Evolutionary conservation across 2,797 vertebrate species (phyloP).

Genomic region (Adrianichthys oophorus): DNA sequence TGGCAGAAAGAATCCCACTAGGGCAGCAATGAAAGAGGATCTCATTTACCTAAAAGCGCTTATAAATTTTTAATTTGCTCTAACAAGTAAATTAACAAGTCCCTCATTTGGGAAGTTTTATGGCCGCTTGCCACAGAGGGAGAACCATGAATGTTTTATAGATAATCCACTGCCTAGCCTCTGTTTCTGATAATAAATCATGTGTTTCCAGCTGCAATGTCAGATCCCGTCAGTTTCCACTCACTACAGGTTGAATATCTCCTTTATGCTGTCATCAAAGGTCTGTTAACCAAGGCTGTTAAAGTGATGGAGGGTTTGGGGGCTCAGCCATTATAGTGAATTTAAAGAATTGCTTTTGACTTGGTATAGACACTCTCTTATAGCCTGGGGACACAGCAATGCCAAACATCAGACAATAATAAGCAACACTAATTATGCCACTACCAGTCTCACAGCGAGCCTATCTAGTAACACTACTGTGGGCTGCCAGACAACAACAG

Average conservation of each 20-base stretch:
- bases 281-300: conserved; percentile 64
- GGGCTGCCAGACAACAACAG: conserved; percentile 63
- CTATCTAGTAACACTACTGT: conserved; percentile 45
- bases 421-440: conserved; percentile 41
- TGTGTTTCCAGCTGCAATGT: conserved; percentile 95
- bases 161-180: conserved; percentile 93
- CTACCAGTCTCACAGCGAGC: conserved; percentile 52
- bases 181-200: conserved; percentile 96
- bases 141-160: conserved; percentile 98
- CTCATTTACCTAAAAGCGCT: conserved; percentile 99
- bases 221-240: conserved; percentile 88
- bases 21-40: conserved; percentile 96
- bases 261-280: conserved; percentile 68
- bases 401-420: conserved; percentile 51
- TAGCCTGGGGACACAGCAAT: conserved; percentile 40
- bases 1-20: conserved; percentile 80
- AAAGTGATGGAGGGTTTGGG: conserved; percentile 56
- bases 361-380: conserved; percentile 30
- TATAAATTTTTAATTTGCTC: conserved; percentile 99
- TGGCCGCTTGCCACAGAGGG: conserved; percentile 94
- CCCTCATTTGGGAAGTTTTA: conserved; percentile 99
- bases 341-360: conserved; percentile 51
- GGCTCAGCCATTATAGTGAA: conserved; percentile 62
- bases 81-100: conserved; percentile 99
- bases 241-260: conserved; percentile 87